Conservation (phyloP, 2,797 vertebrate genomes). For the Halcyon leucocephala region DNA sequence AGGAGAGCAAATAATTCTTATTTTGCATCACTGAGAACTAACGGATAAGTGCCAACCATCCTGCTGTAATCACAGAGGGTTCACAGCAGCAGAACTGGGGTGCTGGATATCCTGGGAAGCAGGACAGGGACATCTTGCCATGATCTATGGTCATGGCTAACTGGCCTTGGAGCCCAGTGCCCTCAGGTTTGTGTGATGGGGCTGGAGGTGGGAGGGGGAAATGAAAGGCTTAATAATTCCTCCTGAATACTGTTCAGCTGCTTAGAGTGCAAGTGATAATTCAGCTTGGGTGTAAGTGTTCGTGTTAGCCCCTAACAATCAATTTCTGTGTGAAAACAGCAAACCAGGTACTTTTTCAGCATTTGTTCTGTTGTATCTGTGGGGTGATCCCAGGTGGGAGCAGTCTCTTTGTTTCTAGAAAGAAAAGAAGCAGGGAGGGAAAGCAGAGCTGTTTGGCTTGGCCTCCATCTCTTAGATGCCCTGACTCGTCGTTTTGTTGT, state of each 20-base stretch:
- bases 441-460: not conserved
- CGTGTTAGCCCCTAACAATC: not conserved
- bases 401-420: not conserved
- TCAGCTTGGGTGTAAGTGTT: not conserved
- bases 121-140: not conserved
- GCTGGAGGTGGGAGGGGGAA: not conserved
- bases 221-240: not conserved
- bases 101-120: not conserved
- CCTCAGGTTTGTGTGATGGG: rapidly evolving
- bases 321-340: not conserved
- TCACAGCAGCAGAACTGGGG: not conserved
- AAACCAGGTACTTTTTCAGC: not conserved
- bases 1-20: not conserved
- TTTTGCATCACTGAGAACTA: not conserved
- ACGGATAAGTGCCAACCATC: not conserved
- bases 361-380: not conserved
- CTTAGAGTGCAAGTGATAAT: not conserved
- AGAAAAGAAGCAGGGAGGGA: not conserved
- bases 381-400: not conserved
- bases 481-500: not conserved
- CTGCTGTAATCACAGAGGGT: not conserved
- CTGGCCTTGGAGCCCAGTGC: not conserved
- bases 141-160: not conserved
- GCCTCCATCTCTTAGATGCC: not conserved
- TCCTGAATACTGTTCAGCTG: not conserved